Percentiles rank a stretch among this genome's conserved stretches.
phyloP scores from a whole-genome alignment of 2,113 vertebrate genomes.

The Oenanthe melanoleuca region DNA sequence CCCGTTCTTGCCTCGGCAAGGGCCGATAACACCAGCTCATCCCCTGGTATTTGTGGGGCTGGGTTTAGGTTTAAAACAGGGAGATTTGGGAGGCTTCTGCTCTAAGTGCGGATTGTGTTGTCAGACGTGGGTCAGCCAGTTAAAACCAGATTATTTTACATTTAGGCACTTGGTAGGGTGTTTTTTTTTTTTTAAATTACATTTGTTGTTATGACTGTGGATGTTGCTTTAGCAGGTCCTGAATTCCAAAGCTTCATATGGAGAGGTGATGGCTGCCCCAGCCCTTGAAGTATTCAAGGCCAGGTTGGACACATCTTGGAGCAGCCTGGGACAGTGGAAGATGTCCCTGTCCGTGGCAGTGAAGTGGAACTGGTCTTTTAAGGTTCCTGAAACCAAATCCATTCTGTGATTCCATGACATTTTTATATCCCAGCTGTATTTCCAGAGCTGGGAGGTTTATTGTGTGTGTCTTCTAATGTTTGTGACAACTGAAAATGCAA shows the following conservation, averaged over 20 bases:
- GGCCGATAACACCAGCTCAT: neutral
- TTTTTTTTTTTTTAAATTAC: neutral
- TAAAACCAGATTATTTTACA: neutral
- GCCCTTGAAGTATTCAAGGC: neutral
- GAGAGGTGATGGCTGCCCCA: neutral
- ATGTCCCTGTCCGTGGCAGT: neutral
- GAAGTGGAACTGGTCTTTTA: neutral
- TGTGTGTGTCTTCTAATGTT: fast-evolving
- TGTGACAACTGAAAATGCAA: neutral
- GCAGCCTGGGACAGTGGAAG: neutral
- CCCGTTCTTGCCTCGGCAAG: neutral
- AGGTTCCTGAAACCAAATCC: neutral
- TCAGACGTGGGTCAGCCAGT: neutral
- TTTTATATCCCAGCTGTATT: neutral
- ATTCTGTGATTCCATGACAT: neutral
- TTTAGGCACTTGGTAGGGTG: neutral
- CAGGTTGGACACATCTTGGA: neutral
- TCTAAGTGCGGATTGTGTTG: neutral
- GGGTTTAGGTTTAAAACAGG: neutral
- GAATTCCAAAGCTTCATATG: fast-evolving
- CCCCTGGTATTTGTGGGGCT: neutral
- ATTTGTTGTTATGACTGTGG: neutral
- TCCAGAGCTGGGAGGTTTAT: neutral
- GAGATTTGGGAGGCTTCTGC: neutral
- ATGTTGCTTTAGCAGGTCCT: neutral